Base-by-base conservation (phyloP, 2,888 invertebrate species). In the Eilema caniola region DNA sequence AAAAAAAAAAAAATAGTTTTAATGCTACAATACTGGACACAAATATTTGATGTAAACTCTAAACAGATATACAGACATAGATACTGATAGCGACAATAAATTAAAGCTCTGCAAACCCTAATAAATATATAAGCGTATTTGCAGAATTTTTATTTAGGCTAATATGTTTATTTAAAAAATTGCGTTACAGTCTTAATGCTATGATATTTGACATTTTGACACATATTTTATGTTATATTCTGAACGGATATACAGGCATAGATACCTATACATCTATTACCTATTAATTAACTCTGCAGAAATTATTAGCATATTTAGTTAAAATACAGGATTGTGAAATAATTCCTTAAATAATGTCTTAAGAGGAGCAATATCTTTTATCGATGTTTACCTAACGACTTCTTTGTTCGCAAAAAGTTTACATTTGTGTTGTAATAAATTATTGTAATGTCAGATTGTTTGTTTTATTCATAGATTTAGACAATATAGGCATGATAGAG, bases 381-480 rank as follows among this genome's bases (percentile, higher is more conserved):
- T 61, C 25, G 53, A 41, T 66, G 69, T 61, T 56, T 61, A 67
- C n/a, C 14, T 53, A 23, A 33, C 20, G 62, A 76, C 20, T n/a
- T 70, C 66, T 71, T 72, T 74, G 67, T 78, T 78, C 74, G 62
- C 69, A 66, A 71, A 67, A 63, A 70, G 23, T 68, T 57, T 28
- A 57, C 53, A 80, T 79, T 87, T 87, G 77, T 82, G 83, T 88
- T 88, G 79, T 85, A 87, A 81, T 86, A 86, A 83, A 86, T 79
- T 69, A 83, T 77, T 85, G 84, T 86, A 80, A 75, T 79, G 81
- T 82, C 81, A 70, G 31, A 28, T 20, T 41, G 25, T 66, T 66
- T 60, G 25, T 66, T 66, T 66, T 41, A 66, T 41, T 66, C 28
- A 28, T 28, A 5, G 28, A 28, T n/a, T n/a, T n/a, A n/a, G n/a